Conservation (phyloP, 1,140 invertebrate species). For the Aphelinus atriplicis region DNA sequence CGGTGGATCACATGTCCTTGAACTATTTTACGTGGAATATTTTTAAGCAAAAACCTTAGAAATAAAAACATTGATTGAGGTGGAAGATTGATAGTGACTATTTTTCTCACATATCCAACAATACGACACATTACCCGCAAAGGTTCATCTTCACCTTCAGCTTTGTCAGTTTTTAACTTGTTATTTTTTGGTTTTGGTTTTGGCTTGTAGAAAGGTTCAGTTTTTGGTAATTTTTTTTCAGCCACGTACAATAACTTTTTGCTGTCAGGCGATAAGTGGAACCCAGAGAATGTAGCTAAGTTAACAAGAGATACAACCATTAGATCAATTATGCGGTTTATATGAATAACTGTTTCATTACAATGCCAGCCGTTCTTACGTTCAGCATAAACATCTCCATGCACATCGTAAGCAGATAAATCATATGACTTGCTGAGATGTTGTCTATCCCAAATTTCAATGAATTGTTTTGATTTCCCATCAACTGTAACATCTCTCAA, state of each 20-base stretch:
- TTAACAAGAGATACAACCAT: slow-evolving; percentile 42
- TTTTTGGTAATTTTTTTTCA: slow-evolving; percentile 79
- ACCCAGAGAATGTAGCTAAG: slow-evolving; percentile 76
- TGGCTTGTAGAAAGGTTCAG: slow-evolving; percentile 77
- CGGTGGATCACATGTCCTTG: too few species aligned
- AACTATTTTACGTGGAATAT: not conserved
- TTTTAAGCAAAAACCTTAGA: too few species aligned
- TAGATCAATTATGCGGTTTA: not conserved
- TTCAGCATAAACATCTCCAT: slow-evolving; percentile 79
- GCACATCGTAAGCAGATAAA: slow-evolving; percentile 74
- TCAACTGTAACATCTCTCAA: slow-evolving; percentile 68
- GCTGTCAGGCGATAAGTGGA: slow-evolving; percentile 79
- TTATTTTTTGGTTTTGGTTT: slow-evolving; percentile 45
- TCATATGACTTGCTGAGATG: slow-evolving; percentile 72
- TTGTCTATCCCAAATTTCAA: slow-evolving; percentile 76
- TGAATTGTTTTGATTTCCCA: slow-evolving; percentile 71
- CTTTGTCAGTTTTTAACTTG: slow-evolving; percentile 53
- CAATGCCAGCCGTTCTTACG: slow-evolving; percentile 61
- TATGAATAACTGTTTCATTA: too few species aligned
- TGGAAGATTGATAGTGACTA: not conserved
- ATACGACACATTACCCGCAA: slow-evolving; percentile 35
- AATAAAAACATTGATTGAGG: too few species aligned
- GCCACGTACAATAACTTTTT: slow-evolving; percentile 81
- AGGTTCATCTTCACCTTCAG: slow-evolving; percentile 56
- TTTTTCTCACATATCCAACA: not conserved